Base-by-base conservation (phyloP, 2,113 vertebrate species). In the Myrmophylax atrothorax region DNA sequence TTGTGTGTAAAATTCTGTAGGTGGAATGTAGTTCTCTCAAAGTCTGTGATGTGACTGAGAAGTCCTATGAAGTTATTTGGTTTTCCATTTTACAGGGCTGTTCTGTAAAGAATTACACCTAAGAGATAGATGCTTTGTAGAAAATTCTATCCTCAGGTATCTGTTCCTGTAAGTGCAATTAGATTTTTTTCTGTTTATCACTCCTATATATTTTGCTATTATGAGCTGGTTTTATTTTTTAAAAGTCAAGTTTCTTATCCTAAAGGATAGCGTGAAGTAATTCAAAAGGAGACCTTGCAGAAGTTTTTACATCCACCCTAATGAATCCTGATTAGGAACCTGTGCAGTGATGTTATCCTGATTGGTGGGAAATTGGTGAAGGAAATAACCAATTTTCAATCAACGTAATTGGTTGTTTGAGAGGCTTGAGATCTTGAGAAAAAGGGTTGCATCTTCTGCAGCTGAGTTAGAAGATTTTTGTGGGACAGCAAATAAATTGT, bases 351-450 rank as follows among this genome's bases (percentile, higher is more conserved):
- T 84, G 46, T 88, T 80, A 38, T 66, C 59, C 63, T 94, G 93
- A 94, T 93, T 87, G 89, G 74, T 15, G 70, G 93, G 58, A 93
- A 94, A 93, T 85, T 73, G 87, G 67, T 76, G 46, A 93, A 93
- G 93, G 91, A 96, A 97, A 90, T 63, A 85, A 70, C 91, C 18
- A 59, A 88, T 96, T 90, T 96, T 95, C 93, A 91, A 93, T 96
- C 87, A 96, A 75, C 23, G 0, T 90, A 92, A 96, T 97, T 90
- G 56, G 73, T 81, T 84, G 47, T 52, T 86, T 56, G n/a, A 75
- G 68, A 86, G 92, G 24, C 52, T 60, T 93, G 75, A 96, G 82
- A 88, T 56, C 72, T 77, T 63, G 59, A 77, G 84, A 84, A 80
- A 88, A 72, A 40, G 19, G n/a, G 23, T 56, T 75, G 76, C 55